These are phyloP conservation scores for Dicycla oo DNA, from an alignment of 2,888 invertebrate species.

Conservation along the genomic window DNA sequence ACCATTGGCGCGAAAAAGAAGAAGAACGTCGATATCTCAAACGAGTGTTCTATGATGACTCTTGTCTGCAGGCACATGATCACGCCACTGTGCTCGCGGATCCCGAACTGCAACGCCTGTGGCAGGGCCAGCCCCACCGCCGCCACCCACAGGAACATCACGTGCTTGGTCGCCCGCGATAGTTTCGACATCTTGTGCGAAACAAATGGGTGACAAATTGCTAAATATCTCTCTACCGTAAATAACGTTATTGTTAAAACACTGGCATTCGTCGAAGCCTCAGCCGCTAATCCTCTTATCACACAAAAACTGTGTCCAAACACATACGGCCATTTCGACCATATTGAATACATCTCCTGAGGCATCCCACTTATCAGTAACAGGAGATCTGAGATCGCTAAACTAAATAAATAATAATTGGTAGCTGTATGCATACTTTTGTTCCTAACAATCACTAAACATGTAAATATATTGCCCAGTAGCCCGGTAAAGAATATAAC, in stretches of 20 bases:
- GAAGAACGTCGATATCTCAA: conserved; percentile 93
- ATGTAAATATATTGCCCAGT: conserved; percentile 95
- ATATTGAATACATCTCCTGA: conserved; percentile 94
- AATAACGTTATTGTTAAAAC: conserved; percentile 95
- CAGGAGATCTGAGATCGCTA: conserved; percentile 95
- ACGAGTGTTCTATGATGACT: conserved; percentile 91
- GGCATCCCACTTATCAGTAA: conserved; percentile 95
- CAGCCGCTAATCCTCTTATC: conserved; percentile 94
- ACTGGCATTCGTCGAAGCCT: conserved; percentile 95
- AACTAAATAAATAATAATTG: conserved; percentile 95
- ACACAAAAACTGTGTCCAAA: conserved; percentile 95
- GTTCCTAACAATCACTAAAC: conserved; percentile 95
- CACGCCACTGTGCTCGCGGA: conserved; percentile 81
- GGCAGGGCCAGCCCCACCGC: conserved; percentile 94
- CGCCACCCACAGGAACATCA: conserved; percentile 95
- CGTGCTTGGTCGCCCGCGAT: conserved; percentile 95
- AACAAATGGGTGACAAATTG: conserved; percentile 91
- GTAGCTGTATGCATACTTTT: conserved; percentile 96
- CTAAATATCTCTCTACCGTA: conserved; percentile 93
- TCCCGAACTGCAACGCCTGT: conserved; percentile 90
- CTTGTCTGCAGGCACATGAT: conserved; percentile 87
- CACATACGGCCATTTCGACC: conserved; percentile 94
- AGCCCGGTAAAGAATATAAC: conserved; percentile 95
- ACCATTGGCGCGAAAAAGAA: conserved; percentile 95
- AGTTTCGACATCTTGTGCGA: conserved; percentile 96